Conservation (phyloP, 2,888 invertebrate genomes). For the Callyntrura sp. region DNA sequence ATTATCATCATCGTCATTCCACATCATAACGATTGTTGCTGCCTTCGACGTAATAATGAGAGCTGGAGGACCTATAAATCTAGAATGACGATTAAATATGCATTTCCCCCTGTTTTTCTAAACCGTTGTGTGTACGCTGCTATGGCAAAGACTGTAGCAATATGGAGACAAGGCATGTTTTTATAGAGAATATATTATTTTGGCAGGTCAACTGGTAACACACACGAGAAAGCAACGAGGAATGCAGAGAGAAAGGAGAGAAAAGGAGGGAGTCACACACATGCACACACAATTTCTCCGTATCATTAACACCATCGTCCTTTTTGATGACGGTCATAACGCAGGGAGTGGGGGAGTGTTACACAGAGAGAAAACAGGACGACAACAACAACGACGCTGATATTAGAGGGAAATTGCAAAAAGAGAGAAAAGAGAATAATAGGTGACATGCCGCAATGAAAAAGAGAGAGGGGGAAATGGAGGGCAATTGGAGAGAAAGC, state of each 20-base stretch:
- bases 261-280: not conserved
- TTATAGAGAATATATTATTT: not conserved
- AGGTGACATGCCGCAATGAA: not conserved
- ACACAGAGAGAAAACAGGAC: not conserved
- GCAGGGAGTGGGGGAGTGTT: not conserved
- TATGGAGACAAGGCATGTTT: not conserved
- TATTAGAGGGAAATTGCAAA: not conserved
- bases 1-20: too few species aligned
- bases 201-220: constrained; percentile 12
- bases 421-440: not conserved
- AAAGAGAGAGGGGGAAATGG: not conserved
- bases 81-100: constrained; percentile 25
- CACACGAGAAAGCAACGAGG: constrained; percentile 38
- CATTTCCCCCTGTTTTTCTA: too few species aligned
- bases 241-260: not conserved
- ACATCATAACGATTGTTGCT: too few species aligned
- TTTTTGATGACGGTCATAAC: not conserved
- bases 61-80: not conserved
- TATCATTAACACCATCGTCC: constrained; percentile 18
- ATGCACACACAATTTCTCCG: not conserved
- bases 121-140: too few species aligned
- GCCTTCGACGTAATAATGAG: not conserved
- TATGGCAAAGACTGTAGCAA: not conserved
- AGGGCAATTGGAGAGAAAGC: not conserved
- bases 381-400: not conserved